Percentiles rank a stretch among this genome's conserved stretches.
Conservation (phyloP, 1,140 invertebrate species). For the Pararge aegeria region DNA sequence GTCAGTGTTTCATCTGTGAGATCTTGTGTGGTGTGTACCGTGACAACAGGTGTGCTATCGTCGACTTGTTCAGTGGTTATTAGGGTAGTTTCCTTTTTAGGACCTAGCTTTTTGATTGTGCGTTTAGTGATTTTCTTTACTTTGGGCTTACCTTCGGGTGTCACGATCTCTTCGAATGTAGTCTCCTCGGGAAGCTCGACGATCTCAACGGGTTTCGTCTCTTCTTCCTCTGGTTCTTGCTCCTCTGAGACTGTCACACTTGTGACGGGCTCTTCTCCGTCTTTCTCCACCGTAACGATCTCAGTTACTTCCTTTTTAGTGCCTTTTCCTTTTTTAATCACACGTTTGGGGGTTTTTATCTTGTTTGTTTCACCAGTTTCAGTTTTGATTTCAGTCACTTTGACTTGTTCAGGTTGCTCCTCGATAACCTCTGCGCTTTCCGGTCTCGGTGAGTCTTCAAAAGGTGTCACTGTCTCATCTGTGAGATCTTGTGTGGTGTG, state of each 20-base stretch:
- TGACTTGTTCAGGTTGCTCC: background rate
- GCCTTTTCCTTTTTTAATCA: background rate
- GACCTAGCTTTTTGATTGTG: background rate
- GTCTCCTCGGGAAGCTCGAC: background rate
- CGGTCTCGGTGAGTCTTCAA: background rate
- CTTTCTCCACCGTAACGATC: background rate
- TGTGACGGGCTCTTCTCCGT: background rate
- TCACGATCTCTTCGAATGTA: background rate
- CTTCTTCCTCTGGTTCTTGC: background rate
- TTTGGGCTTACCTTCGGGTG: background rate
- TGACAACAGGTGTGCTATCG: background rate
- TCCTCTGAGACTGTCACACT: background rate
- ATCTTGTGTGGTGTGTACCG: background rate
- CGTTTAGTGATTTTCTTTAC: background rate
- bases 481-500: background rate
- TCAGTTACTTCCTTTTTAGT: background rate
- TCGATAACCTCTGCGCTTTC: background rate
- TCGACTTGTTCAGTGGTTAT: background rate
- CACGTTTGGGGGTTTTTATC: background rate
- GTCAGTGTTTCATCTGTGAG: background rate
- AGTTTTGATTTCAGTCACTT: background rate
- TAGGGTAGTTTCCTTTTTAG: background rate
- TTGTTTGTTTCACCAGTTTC: background rate
- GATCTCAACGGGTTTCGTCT: background rate
- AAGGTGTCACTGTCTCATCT: background rate